Evolutionary conservation across 2,888 invertebrate genomes (phyloP).

Genomic region (Isoperla grammatica): DNA sequence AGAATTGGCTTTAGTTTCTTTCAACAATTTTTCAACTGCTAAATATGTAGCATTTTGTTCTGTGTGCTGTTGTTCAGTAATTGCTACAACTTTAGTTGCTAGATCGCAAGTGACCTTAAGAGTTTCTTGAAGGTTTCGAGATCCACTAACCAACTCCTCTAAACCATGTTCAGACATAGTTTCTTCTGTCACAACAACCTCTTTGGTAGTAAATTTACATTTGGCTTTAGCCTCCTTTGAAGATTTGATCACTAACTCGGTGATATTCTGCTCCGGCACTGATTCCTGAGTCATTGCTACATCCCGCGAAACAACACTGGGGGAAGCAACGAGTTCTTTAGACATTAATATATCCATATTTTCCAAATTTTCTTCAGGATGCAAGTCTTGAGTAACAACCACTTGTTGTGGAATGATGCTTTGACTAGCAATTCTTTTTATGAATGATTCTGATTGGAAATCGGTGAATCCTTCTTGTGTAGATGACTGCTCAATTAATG

Average conservation of each 20-base stretch:
- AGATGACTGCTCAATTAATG: neutral
- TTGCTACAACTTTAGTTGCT: slow-evolving; percentile 14
- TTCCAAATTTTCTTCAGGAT: slow-evolving; percentile 1
- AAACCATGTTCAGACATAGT: slow-evolving; percentile 9
- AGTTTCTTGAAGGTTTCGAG: neutral
- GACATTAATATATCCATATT: slow-evolving; percentile 2
- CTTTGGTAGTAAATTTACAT: slow-evolving; percentile 3
- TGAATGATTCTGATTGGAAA: slow-evolving; percentile 14
- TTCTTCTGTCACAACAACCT: slow-evolving; percentile 16
- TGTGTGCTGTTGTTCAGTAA: slow-evolving; percentile 17
- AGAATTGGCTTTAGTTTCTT: slow-evolving; percentile 8
- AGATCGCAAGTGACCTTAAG: neutral
- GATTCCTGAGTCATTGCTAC: slow-evolving; percentile 25
- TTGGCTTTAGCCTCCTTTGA: slow-evolving; percentile 18
- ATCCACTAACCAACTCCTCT: neutral
- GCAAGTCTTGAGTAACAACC: slow-evolving; percentile 15
- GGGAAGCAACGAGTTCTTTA: slow-evolving; percentile 15
- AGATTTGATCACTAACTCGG: slow-evolving; percentile 3
- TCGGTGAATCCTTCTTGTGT: slow-evolving; percentile 11
- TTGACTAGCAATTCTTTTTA: slow-evolving; percentile 14
- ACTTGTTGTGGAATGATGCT: slow-evolving; percentile 16
- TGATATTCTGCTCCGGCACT: slow-evolving; percentile 13
- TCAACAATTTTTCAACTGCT: neutral
- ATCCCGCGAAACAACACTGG: slow-evolving; percentile 18
- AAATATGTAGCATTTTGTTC: slow-evolving; percentile 14